phyloP scores from a whole-genome alignment of 2,113 vertebrate genomes.

The Bubo blakistoni region DNA sequence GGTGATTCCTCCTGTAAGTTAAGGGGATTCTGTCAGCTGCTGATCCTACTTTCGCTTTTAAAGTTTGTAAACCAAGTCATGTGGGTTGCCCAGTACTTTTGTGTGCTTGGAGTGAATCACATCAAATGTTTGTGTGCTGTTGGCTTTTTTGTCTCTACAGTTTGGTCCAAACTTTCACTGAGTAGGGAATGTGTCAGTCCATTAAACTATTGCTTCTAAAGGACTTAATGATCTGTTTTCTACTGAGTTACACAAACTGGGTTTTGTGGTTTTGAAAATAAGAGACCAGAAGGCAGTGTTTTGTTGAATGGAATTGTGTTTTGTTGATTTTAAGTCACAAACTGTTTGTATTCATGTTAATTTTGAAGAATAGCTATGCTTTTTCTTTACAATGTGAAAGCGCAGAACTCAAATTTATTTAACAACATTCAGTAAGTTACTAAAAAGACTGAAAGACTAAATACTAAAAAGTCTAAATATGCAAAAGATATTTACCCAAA shows the following conservation, averaged over 20 bases:
- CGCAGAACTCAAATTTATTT: not conserved
- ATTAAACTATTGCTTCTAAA: not conserved
- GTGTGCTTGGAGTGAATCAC: not conserved
- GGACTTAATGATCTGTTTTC: not conserved
- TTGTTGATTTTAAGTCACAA: not conserved
- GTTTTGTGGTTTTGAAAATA: not conserved
- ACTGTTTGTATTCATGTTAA: not conserved
- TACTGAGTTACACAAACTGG: not conserved
- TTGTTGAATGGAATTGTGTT: not conserved
- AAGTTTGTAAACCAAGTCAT: not conserved
- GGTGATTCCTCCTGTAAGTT: not conserved
- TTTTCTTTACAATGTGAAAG: not conserved
- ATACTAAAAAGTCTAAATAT: not conserved
- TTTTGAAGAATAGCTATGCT: not conserved
- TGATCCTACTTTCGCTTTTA: not conserved
- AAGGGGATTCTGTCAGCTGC: not conserved
- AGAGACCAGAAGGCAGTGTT: not conserved
- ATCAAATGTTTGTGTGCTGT: not conserved
- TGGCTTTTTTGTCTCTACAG: not conserved
- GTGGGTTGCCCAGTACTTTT: not conserved
- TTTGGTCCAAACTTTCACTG: not conserved
- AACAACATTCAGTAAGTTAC: not conserved
- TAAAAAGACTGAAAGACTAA: not conserved
- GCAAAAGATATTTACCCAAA: not conserved
- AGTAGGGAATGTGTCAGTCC: not conserved